phyloP scores from a whole-genome alignment of 2,888 invertebrate species.

The Watsonalla binaria region DNA sequence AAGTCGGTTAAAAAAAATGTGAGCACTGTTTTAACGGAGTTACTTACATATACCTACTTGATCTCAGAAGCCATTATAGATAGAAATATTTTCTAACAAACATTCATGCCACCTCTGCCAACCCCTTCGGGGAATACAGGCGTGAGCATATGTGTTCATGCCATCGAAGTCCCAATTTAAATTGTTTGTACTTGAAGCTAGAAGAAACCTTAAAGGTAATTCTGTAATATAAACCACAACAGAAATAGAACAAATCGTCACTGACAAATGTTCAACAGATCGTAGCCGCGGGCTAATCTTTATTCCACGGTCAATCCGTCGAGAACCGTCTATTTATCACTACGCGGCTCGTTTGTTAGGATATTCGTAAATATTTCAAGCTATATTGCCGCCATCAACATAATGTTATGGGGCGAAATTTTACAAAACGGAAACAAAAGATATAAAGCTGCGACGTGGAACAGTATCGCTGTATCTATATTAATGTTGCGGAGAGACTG shows the following conservation, averaged over 20 bases:
- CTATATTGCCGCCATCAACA: constrained; percentile 76
- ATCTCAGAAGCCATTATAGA: no score
- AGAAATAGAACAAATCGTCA: constrained; percentile 26
- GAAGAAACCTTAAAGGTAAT: background rate
- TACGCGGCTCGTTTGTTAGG: constrained; percentile 65
- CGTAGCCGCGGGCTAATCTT: constrained; percentile 44
- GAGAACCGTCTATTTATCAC: constrained; percentile 67
- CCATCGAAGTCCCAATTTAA: no score
- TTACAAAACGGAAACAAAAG: constrained; percentile 75
- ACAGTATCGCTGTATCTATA: constrained; percentile 46
- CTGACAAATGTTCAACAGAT: constrained; percentile 31
- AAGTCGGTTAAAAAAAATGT: no score
- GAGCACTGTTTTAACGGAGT: no score
- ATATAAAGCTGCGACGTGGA: constrained; percentile 67
- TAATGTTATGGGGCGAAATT: constrained; percentile 76
- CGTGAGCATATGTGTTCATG: no score
- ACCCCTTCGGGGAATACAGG: no score
- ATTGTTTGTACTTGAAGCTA: no score
- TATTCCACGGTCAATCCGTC: constrained; percentile 69
- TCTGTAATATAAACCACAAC: constrained; percentile 9
- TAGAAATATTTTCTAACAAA: no score
- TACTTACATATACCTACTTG: no score
- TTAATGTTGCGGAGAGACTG: constrained; percentile 52
- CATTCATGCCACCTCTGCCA: no score
- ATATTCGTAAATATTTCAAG: constrained; percentile 77